Evolutionary conservation across 2,797 vertebrate genomes (phyloP), one percentile per base, ranked within the genome.

Genomic region (Sebastes glaucus): DNA sequence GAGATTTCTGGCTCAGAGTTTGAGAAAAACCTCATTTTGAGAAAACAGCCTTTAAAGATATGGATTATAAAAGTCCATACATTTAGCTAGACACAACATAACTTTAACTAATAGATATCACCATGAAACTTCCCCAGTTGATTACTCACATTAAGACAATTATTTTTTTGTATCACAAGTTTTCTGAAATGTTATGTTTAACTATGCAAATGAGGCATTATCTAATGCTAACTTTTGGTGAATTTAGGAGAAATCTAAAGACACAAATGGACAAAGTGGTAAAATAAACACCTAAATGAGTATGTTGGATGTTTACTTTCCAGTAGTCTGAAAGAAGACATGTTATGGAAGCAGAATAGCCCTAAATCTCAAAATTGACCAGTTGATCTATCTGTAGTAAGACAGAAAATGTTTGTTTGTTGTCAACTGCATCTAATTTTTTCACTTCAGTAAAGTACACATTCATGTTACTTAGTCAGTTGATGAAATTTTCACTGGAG

Each of bases 401-500:
- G n/a, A 33, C 28, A 64, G 35, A 16, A 16, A 10, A 25, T 25
- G 2, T 5, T 13, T 13, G 7, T 32, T 68, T 76, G 52, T 70
- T 64, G 14, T 28, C 8, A 55, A 46, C 46, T 63, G 25, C 57
- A 74, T 80, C 20, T 20, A n/a, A 6, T 28, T 14, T 11, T 46
- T 62, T 23, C 46, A 35, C n/a, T 22, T 68, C 7, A 6, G 35
- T 71, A 74, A 38, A 74, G 66, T 22, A 65, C 33, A 77, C 33
- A 69, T 71, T 73, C 20, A 42, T 53, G 53, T 35, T 61, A 22
- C 55, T 11, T 11, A 7, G 59, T 53, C 32, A 22, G 38, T 55
- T 56, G 30, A 74, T 68, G 61, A 35, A 46, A 32, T 76, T 73
- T 32, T 71, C 13, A 56, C 11, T 65, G 69, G 20, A 71, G 65